Base-by-base conservation (phyloP, 2,113 vertebrate species). In the Oreochromis tanganicae region DNA sequence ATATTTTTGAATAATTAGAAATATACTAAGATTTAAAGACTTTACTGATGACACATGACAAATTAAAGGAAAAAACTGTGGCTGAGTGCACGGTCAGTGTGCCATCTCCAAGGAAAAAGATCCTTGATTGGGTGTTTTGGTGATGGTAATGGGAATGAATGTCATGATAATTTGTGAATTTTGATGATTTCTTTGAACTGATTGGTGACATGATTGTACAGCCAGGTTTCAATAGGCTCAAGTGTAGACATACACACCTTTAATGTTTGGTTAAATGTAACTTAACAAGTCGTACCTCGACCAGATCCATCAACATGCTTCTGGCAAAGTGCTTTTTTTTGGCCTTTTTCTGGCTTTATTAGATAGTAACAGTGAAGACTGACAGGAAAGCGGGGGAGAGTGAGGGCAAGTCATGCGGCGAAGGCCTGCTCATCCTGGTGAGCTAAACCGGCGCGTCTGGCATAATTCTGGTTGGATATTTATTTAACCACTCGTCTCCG, bases 171-270 rank as follows among this genome's bases (percentile, higher is more conserved):
- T n/a, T 34, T 63, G 29, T 6, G 59, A 34, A 16, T 63, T 63
- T 63, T 19, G 6, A 63, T 36, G 9, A 11, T 34, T 34, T 63
- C 16, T 63, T 59, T 32, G 27, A 32, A 32, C 8, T 59, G 57
- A 32, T 61, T 61, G 57, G 3, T 32, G 14, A 32, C 10, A 63
- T 34, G 0, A 63, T 3, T 63, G 0, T 0, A 61, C 14, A 61
- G 3, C 57, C 56, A 29, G 56, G 27, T 59, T 59, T 27, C 13
- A 59, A 16, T 9, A 59, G 13, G 29, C 56, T 59, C 56, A 0
- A 59, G 56, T 59, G 13, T 59, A 59, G 56, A 59, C 13, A 59
- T 16, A 32, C 56, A 59, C 56, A 0, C 24, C 56, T 59, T 59
- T 59, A 59, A 59, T 59, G 9, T 59, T 16, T 59, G 24, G 1